Conservation (phyloP, 2,113 vertebrate genomes). For the Bettongia penicillata region DNA sequence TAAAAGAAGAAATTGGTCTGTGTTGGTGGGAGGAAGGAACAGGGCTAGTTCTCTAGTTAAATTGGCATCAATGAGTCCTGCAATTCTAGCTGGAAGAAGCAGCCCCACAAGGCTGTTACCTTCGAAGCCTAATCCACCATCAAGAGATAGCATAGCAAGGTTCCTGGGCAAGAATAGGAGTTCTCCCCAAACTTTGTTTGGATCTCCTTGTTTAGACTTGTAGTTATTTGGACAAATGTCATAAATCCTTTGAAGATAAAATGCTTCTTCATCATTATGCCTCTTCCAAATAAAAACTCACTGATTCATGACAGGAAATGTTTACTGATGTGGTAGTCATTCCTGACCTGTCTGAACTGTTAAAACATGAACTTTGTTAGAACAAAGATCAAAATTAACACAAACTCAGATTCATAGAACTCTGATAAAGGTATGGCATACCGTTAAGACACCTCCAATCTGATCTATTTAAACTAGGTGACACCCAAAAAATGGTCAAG, state of each 20-base stretch:
- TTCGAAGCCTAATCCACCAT: not conserved
- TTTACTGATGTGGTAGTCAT: not conserved
- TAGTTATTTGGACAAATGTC: not conserved
- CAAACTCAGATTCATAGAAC: not conserved
- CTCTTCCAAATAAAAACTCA: not conserved
- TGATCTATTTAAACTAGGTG: not conserved
- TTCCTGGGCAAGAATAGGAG: not conserved
- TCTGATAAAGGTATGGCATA: not conserved
- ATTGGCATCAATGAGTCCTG: not conserved
- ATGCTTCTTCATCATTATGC: not conserved
- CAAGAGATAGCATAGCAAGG: not conserved
- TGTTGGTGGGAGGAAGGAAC: not conserved
- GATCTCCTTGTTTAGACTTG: not conserved
- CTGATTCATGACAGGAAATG: not conserved
- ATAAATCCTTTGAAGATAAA: not conserved
- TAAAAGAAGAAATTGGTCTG: not conserved
- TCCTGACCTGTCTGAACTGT: not conserved
- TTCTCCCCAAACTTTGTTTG: not conserved
- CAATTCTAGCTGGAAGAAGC: too few relatives aligned
- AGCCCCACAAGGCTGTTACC: not conserved
- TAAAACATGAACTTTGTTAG: not conserved
- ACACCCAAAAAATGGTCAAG: not conserved
- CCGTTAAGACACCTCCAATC: not conserved
- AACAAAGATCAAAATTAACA: not conserved
- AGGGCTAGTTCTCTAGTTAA: not conserved